Conservation (phyloP, 2,797 vertebrate species). For the Brachymystax lenok region DNA sequence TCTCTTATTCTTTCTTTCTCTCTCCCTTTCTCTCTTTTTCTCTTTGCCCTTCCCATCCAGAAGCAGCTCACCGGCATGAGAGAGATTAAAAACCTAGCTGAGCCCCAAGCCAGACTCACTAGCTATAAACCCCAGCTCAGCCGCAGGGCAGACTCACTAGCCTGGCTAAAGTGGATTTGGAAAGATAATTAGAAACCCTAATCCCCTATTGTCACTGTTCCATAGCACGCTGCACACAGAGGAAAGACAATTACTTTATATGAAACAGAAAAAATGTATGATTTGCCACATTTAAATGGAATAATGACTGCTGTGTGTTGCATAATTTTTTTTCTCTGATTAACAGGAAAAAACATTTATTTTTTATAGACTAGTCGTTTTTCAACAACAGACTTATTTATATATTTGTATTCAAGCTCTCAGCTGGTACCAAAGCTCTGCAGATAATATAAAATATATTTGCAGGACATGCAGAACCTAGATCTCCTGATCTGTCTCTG, state of each 20-base stretch:
- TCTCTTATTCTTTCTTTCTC: too few species aligned
- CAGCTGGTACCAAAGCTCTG: not conserved
- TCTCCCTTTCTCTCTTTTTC: too few species aligned
- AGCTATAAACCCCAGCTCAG: conserved; percentile 59
- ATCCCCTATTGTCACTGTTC: conserved; percentile 65
- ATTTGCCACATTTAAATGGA: conserved; percentile 64
- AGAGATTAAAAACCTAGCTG: not conserved
- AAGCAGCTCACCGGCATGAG: not conserved
- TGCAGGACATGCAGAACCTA: not conserved
- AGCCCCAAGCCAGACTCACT: conserved; percentile 19
- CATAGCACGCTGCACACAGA: conserved; percentile 43
- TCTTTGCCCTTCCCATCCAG: not conserved
- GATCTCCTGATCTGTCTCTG: not conserved
- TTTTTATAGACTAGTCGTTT: not conserved
- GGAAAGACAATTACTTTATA: conserved; percentile 57
- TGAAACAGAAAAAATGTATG: conserved; percentile 34
- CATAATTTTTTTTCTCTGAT: conserved; percentile 53
- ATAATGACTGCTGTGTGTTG: conserved; percentile 44
- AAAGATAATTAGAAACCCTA: conserved; percentile 64
- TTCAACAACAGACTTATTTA: not conserved
- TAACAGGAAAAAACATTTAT: conserved; percentile 31
- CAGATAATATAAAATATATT: not conserved
- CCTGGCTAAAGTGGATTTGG: conserved; percentile 69
- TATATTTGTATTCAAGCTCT: not conserved
- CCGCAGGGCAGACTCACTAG: conserved; percentile 60